Evolutionary conservation across 2,113 vertebrate species (phyloP), one percentile per base, ranked within the genome.

Genomic region (Callaeas wilsoni): DNA sequence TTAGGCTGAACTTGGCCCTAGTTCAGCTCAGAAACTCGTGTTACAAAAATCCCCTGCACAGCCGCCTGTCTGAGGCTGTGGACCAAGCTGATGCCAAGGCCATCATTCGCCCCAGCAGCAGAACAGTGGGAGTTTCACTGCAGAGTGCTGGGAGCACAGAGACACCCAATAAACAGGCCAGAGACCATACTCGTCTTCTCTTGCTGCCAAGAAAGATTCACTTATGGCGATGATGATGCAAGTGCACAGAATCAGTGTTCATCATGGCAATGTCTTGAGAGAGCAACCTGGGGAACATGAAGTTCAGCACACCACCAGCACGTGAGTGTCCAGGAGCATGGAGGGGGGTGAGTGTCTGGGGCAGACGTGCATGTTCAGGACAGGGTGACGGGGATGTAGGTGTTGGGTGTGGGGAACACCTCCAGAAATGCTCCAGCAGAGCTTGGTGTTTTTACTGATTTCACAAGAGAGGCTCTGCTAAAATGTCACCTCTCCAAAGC

Each of bases 381-480:
- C 90, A 63, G 11, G 53, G 63, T 20, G 91, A 86, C 6, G 4
- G 64, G 81, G 64, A 78, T 5, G 88, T 68, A 37, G 96, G 88
- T 68, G 90, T 89, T 95, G 94, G 96, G 90, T 65, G 90, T 93
- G 94, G 87, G 76, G 53, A 78, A 42, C 77, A 81, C 44, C 71
- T 82, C 70, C 83, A 87, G 74, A 86, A 80, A 65, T 1, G 62
- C 33, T 26, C 59, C 42, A 20, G 53, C 7, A 1, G 42, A 91
- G 56, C 73, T 13, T 1, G 20, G 60, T 69, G 83, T 64, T 92
- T 91, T 56, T 30, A 69, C 55, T 5, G 53, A 75, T 94, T 96
- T 96, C 95, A 89, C 95, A 96, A 96, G 89, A 93, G 70, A 95
- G 63, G 70, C 85, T 73, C 35, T 82, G 64, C 87, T 83, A 87